Conservation (phyloP, 2,797 vertebrate species). For the Spinus pinus region DNA sequence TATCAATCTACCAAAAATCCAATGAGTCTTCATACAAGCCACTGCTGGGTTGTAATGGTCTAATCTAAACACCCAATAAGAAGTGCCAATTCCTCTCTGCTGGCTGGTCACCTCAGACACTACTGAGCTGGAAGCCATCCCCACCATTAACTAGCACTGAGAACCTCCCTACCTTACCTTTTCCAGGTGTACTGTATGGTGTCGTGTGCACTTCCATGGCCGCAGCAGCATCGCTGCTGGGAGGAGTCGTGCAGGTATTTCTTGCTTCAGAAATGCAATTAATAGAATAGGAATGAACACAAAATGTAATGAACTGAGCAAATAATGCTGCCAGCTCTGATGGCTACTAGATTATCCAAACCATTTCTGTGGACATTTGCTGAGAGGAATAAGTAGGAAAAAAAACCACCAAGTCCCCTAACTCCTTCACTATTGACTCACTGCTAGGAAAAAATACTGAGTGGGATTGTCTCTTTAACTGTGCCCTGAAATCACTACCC, state of each 20-base stretch:
- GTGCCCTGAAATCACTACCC: background rate
- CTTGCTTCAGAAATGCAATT: background rate
- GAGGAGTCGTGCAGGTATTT: conserved; percentile 82
- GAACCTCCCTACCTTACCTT: background rate
- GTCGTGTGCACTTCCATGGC: conserved; percentile 80
- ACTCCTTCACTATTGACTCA: background rate
- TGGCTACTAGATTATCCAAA: background rate
- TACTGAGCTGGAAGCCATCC: background rate
- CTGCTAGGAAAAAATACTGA: background rate
- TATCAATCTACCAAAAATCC: background rate
- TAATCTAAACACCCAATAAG: background rate
- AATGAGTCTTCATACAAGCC: rapidly evolving
- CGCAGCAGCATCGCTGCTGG: conserved; percentile 80
- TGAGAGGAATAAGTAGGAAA: background rate
- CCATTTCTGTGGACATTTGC: background rate
- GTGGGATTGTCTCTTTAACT: background rate
- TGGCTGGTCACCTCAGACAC: background rate
- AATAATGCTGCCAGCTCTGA: background rate
- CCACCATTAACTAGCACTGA: background rate
- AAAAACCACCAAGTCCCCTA: background rate
- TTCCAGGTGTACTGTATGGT: conserved; percentile 81
- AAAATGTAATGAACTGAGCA: background rate
- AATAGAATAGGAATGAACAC: background rate
- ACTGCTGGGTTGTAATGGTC: background rate
- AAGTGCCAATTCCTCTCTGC: background rate